Base-by-base conservation (phyloP, 2,797 vertebrate species). In the Phrynocephalus guinanensis region DNA sequence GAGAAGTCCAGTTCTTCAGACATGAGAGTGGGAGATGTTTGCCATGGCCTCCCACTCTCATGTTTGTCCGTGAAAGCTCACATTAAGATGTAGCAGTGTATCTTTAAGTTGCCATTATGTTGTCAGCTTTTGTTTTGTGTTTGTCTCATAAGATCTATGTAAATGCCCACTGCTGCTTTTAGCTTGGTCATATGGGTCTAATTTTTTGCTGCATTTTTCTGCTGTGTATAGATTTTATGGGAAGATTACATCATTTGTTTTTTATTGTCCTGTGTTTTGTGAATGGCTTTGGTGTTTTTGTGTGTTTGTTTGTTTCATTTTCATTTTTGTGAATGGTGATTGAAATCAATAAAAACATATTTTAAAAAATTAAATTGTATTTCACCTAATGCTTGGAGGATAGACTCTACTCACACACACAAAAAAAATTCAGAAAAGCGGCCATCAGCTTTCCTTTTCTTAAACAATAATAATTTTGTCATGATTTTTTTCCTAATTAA, bases 401-500 rank as follows among this genome's bases (percentile, higher is more conserved):
- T 63, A 63, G 60, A 18, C 18, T 63, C 52, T 6, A 9, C 13
- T 13, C 30, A 30, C 50, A 44, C n/a, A 71, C 30, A 72, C 22
- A 71, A 11, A 63, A 86, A 92, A 84, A 92, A 84, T 92, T 90
- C 94, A 93, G 91, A 85, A 86, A 76, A 92, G 86, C 30, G 22
- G 84, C 86, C 88, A 92, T 90, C 79, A 91, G 89, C 80, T 92
- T 91, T 83, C 75, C 86, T 93, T 94, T 91, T 52, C 33, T 84
- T 66, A 28, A 85, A 66, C 89, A 83, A 86, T 66, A 82, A 66
- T 90, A 83, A 86, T 93, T 75, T 52, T 90, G 77, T 44, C 76
- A 33, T 60, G n/a, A 16, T 66, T 95, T 84, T 87, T 93, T 94
- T 15, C 76, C 60, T 81, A 96, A 95, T 95, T 96, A 96, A 86